Base-by-base conservation (phyloP, 2,888 invertebrate genomes). In the Operophtera brumata region DNA sequence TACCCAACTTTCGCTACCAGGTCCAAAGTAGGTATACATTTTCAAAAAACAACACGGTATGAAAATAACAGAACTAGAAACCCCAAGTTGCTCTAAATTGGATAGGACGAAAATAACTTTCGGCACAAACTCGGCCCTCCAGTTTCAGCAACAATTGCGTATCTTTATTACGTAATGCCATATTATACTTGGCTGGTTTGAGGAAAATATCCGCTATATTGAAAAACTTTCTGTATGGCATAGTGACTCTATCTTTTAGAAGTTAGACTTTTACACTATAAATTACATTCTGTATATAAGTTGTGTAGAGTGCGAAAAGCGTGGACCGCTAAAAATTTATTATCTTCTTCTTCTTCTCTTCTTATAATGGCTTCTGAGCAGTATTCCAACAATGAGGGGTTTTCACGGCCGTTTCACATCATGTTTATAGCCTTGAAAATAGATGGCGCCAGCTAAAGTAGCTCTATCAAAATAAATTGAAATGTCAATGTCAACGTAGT, bases 31-130 rank as follows among this genome's bases (percentile, higher is more conserved):
- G n/a, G n/a, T 20, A 20, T 20, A 20, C 20, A 20, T 20, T 20
- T 20, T 20, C 20, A 20, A 30, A 30, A 30, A 2, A 7, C 30
- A 30, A 7, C 30, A 8, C 30, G 1, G 9, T 8, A 7, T 30
- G 34, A n/a, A 34, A 11, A 35, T 47, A 45, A 40, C 36, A 45
- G 32, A 45, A 47, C 14, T 30, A 39, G 34, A 48, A 43, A 37
- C 26, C 39, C 39, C 32, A 6, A 28, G 12, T 45, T 51, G 54
- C 39, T 41, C 41, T 51, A 37, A 54, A 58, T 58, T 58, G 54
- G 48, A 43, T 35, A 34, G 37, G 46, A 42, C 34, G 43, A 54
- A 58, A 48, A 58, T 58, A 58, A 41, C 47, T 43, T 42, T 32
- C 6, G 2, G 5, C 30, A 30, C n/a, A n/a, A n/a, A n/a, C n/a